Percentiles rank a stretch among this genome's conserved stretches.
Conservation (phyloP, 2,113 vertebrate genomes). For the Corydoras maculifer region DNA sequence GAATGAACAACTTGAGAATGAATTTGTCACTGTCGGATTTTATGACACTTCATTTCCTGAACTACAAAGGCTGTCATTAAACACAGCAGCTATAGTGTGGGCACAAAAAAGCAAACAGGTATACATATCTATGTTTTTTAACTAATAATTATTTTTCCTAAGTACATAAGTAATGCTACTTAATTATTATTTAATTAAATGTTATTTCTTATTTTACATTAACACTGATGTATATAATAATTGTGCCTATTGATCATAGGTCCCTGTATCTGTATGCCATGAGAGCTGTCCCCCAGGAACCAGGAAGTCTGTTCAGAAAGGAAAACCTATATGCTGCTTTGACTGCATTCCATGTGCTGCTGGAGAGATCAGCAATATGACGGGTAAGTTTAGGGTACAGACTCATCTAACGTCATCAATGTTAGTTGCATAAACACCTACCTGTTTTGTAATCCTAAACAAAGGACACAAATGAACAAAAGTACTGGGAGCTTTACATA, state of each 20-base stretch:
- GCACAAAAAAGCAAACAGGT: slow-evolving; percentile 24
- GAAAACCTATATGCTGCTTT: slow-evolving; percentile 62
- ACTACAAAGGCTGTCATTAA: slow-evolving; percentile 48
- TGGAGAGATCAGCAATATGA: slow-evolving; percentile 59
- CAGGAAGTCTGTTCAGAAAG: slow-evolving; percentile 60
- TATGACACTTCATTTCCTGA: slow-evolving; percentile 55
- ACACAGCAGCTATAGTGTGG: slow-evolving; percentile 53
- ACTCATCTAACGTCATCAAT: neutral
- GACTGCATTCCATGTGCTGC: slow-evolving; percentile 62
- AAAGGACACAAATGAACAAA: too few species aligned
- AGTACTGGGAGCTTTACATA: too few species aligned
- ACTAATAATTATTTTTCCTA: too few species aligned
- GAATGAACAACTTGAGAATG: slow-evolving; percentile 33
- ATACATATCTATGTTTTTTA: neutral
- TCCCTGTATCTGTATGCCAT: slow-evolving; percentile 60
- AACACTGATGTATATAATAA: too few species aligned
- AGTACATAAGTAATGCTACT: too few species aligned
- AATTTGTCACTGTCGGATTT: slow-evolving; percentile 58
- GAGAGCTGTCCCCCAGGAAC: slow-evolving; percentile 56
- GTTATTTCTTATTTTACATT: too few species aligned
- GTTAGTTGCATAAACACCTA: neutral
- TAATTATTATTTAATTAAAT: too few species aligned
- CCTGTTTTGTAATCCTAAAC: neutral
- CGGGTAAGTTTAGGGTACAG: slow-evolving; percentile 37
- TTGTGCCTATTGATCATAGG: slow-evolving; percentile 36